Conservation (phyloP, 2,888 invertebrate genomes). For the Tipula helvola region DNA sequence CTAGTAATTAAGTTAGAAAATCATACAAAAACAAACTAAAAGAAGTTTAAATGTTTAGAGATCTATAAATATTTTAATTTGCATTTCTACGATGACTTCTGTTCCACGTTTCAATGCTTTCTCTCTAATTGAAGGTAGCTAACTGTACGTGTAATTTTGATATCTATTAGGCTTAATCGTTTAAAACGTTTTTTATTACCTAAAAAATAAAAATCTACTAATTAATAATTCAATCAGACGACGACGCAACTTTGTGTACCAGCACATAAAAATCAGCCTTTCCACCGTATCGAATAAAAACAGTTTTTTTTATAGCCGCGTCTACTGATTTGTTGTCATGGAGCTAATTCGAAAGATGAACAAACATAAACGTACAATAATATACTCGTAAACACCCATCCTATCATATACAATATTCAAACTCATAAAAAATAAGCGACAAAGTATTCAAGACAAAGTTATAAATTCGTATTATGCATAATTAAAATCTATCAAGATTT, state of each 20-base stretch:
- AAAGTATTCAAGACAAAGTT: neutral
- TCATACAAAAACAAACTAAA: too few relatives aligned
- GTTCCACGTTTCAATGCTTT: too few relatives aligned
- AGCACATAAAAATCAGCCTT: neutral
- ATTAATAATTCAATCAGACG: neutral
- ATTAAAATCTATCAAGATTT: neutral
- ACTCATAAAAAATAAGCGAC: neutral
- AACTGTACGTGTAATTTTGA: too few relatives aligned
- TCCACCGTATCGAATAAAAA: neutral
- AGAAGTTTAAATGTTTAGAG: too few relatives aligned
- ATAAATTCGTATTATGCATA: neutral
- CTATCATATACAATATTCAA: neutral
- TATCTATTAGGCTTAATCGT: too few relatives aligned
- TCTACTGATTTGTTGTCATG: neutral
- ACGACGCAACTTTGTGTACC: too few relatives aligned
- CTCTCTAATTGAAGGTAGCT: too few relatives aligned
- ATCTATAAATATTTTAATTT: too few relatives aligned
- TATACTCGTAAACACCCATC: too few relatives aligned
- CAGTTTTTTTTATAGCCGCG: neutral
- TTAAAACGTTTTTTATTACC: too few relatives aligned
- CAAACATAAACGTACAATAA: neutral
- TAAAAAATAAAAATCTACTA: neutral
- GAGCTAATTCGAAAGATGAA: neutral
- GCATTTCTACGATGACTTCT: too few relatives aligned
- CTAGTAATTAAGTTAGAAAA: too few relatives aligned